Base-by-base conservation (phyloP, 1,140 invertebrate species). In the Megalonaias nervosa region DNA sequence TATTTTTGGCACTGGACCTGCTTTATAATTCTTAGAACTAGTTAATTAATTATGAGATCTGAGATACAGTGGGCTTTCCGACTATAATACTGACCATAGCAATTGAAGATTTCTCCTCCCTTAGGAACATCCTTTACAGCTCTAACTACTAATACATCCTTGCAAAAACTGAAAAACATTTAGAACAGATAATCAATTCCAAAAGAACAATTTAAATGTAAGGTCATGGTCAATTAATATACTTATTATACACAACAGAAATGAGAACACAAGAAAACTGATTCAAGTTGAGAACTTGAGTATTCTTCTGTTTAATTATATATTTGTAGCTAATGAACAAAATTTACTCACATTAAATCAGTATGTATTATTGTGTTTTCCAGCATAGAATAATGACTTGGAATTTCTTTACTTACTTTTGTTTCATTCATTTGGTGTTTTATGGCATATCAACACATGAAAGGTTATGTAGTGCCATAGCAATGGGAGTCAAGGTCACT, bases 21-120 rank as follows among this genome's bases (percentile, higher is more conserved):
- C 6, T 1, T 48, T 48, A 9, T 48, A 38, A 3, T 4, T 48
- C 38, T 48, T 11, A 48, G 0, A 48, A 48, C 38, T 31, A 48
- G 11, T 48, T 48, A 48, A 48, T 48, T 48, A 48, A 48, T 48
- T 48, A 48, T 11, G 38, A 9, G 38, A 48, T 48, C 0, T 48
- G 38, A 48, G 38, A 48, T 9, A 9, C 2, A 48, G 6, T 48
- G 6, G 6, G 11, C 3, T 48, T 48, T 48, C 6, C 9, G 0
- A 48, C 38, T 48, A 48, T 6, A 65, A 12, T 26, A 82, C 70
- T 81, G 83, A 89, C 88, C 95, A 91, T 96, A 96, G 87, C 95
- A 96, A 89, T 95, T 95, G 62, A 92, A 92, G 79, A 96, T 91
- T 81, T 96, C 94, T 66, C 90, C 89, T 38, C 93, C 93, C 23